These are phyloP conservation scores for Keiferia lycopersicella DNA, from an alignment of 2,888 invertebrate genomes.

Conservation along the genomic window DNA sequence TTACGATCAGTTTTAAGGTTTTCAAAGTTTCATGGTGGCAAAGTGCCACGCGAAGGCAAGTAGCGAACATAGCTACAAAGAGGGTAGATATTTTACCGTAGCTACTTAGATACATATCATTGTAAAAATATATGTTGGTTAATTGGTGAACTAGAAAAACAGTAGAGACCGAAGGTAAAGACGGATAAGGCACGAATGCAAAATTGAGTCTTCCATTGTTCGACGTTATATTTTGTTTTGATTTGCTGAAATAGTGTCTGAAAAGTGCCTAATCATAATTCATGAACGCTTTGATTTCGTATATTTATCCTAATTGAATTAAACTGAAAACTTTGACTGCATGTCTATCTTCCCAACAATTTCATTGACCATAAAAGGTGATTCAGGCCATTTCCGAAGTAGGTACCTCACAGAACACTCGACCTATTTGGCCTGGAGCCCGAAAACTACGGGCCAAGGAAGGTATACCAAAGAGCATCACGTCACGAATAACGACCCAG, in stretches of 20 bases:
- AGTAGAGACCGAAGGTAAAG: too few species aligned
- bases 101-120: not conserved
- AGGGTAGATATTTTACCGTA: not conserved
- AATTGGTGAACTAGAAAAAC: too few species aligned
- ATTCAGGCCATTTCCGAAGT: not conserved
- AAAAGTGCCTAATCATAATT: too few species aligned
- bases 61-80: not conserved
- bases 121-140: not conserved
- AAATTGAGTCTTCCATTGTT: too few species aligned
- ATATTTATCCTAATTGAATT: too few species aligned
- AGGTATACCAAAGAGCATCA: not conserved
- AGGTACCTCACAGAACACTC: not conserved
- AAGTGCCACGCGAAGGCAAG: not conserved
- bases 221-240: too few species aligned
- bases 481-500: not conserved
- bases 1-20: slow-evolving; percentile 5
- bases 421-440: slow-evolving; percentile 13
- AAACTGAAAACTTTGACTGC: not conserved
- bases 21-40: not conserved
- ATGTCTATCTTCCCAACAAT: not conserved
- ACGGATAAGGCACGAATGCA: too few species aligned
- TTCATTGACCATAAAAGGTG: not conserved
- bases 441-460: slow-evolving; percentile 1
- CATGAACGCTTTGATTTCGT: too few species aligned
- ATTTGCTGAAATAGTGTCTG: too few species aligned